These are phyloP conservation scores for Lepidochrysops patricia DNA, from an alignment of 2,888 invertebrate genomes.

Conservation along the genomic window DNA sequence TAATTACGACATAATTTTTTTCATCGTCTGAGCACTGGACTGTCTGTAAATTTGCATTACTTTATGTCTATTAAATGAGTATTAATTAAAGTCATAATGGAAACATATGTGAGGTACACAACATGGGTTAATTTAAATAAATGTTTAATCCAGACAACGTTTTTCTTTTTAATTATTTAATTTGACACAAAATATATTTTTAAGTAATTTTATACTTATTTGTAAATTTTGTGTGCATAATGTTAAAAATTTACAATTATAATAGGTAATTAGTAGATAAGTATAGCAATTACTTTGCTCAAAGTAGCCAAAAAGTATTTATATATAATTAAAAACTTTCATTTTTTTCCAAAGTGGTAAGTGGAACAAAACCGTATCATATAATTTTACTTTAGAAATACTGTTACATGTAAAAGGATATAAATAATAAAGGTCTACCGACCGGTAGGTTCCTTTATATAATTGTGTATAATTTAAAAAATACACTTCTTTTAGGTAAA, in stretches of 20 bases:
- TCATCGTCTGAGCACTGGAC: background rate
- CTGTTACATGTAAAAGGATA: slow-evolving; percentile 3
- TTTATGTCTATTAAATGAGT: background rate
- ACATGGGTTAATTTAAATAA: background rate
- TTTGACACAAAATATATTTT: background rate
- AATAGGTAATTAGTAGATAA: too few species aligned
- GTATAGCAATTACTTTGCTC: too few species aligned
- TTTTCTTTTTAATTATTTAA: background rate
- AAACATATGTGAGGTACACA: background rate
- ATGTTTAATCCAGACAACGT: background rate
- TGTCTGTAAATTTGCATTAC: background rate
- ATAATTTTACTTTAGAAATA: slow-evolving; percentile 10
- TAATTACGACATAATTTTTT: background rate
- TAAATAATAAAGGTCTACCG: slow-evolving; percentile 6
- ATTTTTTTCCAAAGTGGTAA: background rate
- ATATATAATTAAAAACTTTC: too few species aligned
- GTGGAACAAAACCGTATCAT: slow-evolving; percentile 2
- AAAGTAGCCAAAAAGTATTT: too few species aligned
- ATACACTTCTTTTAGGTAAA: too few species aligned
- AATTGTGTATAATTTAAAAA: background rate
- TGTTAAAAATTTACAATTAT: too few species aligned
- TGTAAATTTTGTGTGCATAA: too few species aligned
- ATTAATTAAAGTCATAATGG: background rate
- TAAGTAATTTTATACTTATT: too few species aligned
- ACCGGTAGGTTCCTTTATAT: background rate